Conservation (phyloP, 2,888 invertebrate genomes). For the Acheta domesticus region DNA sequence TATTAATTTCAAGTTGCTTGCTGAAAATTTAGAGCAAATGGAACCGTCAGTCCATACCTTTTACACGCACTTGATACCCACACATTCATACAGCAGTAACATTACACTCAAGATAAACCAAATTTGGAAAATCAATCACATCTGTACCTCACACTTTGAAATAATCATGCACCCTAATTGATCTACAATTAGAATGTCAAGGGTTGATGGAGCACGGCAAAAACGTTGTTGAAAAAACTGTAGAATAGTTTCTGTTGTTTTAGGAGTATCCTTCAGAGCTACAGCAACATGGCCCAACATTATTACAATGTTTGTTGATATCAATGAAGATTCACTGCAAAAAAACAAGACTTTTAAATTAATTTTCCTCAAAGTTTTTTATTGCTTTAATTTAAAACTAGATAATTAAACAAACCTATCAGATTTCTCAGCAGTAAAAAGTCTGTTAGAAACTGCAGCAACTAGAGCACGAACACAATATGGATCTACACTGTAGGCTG, state of each 20-base stretch:
- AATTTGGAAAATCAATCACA: too few species aligned
- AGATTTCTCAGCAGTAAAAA: constrained; percentile 89
- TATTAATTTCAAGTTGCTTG: too few species aligned
- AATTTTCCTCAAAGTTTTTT: not conserved
- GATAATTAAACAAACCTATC: constrained; percentile 58
- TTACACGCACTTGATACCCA: too few species aligned
- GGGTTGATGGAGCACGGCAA: constrained; percentile 85
- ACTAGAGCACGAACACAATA: constrained; percentile 94
- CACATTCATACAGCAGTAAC: too few species aligned
- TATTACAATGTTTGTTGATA: constrained; percentile 94
- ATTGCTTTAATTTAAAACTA: too few species aligned
- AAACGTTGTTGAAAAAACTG: constrained; percentile 95
- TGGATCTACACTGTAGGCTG: constrained; percentile 83
- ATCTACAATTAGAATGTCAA: constrained; percentile 93
- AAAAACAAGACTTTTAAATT: constrained; percentile 32
- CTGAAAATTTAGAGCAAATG: too few species aligned
- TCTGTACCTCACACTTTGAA: constrained; percentile 75
- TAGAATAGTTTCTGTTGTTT: constrained; percentile 90
- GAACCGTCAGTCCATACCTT: too few species aligned
- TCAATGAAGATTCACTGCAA: constrained; percentile 81
- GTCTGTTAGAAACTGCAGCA: constrained; percentile 90
- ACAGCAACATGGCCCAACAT: constrained; percentile 97
- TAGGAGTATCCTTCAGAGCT: constrained; percentile 85
- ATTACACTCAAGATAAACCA: too few species aligned
- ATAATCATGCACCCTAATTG: constrained; percentile 98